Conservation (phyloP, 2,113 vertebrate genomes). For the Muscicapa adusta region DNA sequence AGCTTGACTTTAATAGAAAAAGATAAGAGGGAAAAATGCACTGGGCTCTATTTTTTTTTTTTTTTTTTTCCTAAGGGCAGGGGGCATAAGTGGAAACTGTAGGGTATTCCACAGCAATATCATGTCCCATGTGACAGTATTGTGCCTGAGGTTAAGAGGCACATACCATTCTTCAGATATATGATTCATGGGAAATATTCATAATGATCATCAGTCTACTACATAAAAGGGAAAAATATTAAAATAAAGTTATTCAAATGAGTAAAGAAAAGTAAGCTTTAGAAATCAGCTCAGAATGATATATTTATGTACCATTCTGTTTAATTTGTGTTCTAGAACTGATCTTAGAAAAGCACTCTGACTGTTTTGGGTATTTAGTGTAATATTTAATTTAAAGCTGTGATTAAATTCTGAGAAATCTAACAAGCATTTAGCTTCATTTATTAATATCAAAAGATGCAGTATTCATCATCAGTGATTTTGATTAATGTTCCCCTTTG, state of each 20-base stretch:
- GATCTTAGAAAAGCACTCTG: background rate
- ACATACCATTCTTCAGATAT: background rate
- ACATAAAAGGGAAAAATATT: background rate
- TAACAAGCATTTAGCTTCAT: constrained; percentile 33
- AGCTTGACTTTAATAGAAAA: background rate
- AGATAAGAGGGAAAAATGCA: background rate
- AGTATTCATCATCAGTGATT: constrained; percentile 28
- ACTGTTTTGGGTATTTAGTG: background rate
- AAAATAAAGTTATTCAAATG: background rate
- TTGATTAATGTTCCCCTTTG: constrained; percentile 49
- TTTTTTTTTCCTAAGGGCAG: background rate
- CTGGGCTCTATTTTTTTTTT: background rate
- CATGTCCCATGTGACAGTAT: background rate
- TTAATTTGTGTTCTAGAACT: background rate
- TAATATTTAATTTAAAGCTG: constrained; percentile 52
- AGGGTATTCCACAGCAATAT: background rate
- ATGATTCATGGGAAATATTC: background rate
- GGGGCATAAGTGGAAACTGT: background rate
- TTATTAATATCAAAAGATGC: constrained; percentile 36
- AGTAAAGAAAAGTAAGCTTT: background rate
- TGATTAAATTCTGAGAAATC: constrained; percentile 48
- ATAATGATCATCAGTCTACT: background rate
- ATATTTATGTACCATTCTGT: background rate
- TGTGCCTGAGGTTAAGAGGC: background rate
- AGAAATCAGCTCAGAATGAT: background rate